Percentiles rank a stretch among this genome's conserved stretches.
These are phyloP conservation scores for Bufo bufo DNA, from an alignment of 2,113 vertebrate species.

Conservation along the genomic window DNA sequence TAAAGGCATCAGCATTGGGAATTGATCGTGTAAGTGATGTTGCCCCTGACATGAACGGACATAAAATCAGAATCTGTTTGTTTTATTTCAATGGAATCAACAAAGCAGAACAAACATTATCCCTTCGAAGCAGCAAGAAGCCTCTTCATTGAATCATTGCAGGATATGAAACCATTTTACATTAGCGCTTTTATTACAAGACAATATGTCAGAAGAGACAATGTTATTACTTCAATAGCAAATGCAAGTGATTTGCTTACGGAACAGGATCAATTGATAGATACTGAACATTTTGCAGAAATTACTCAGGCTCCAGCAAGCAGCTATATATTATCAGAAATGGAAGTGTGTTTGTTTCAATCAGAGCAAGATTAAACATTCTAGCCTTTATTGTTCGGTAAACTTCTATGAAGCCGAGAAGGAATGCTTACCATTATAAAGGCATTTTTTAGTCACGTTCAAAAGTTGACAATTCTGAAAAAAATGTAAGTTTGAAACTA, in stretches of 20 bases:
- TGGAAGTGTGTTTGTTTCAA: constrained; percentile 30
- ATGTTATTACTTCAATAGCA: constrained; percentile 57
- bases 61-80: constrained; percentile 52
- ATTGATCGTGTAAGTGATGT: constrained; percentile 48
- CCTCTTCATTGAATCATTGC: constrained; percentile 54
- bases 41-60: constrained; percentile 39
- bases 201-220: constrained; percentile 59
- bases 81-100: constrained; percentile 55
- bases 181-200: constrained; percentile 59
- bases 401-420: constrained; percentile 16
- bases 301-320: constrained; percentile 51
- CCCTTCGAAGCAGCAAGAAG: constrained; percentile 45
- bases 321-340: constrained; percentile 35
- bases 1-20: constrained; percentile 24
- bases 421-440: not conserved
- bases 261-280: constrained; percentile 58
- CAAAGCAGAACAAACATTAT: constrained; percentile 56
- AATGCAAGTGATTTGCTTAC: constrained; percentile 57
- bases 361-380: constrained; percentile 40
- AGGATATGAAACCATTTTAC: constrained; percentile 57
- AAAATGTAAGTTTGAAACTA: not conserved
- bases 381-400: constrained; percentile 31
- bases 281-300: constrained; percentile 56
- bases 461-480: constrained; percentile 11
- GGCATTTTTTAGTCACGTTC: not conserved